Percentiles rank a stretch among this genome's conserved stretches.
These are phyloP conservation scores for Melanerpes aurifrons DNA, from an alignment of 2,113 vertebrate genomes.

Conservation along the genomic window DNA sequence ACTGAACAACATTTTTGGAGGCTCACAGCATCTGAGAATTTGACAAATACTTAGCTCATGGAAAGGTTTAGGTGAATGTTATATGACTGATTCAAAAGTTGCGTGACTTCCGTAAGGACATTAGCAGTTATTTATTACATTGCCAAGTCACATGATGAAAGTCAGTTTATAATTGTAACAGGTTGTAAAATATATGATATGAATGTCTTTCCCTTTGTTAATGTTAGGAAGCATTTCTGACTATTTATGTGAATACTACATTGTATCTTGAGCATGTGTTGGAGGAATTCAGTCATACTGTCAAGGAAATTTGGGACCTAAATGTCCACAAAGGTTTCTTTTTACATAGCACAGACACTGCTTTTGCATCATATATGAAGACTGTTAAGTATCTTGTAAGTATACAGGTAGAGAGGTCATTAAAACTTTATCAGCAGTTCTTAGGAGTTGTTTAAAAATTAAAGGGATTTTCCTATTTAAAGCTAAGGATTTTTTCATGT, in stretches of 20 bases:
- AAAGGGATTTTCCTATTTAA: not conserved
- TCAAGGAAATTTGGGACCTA: not conserved
- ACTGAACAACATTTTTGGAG: not conserved
- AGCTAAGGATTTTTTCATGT: not conserved
- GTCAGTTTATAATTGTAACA: not conserved
- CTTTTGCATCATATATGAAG: not conserved
- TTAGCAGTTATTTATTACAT: not conserved
- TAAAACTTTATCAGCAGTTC: not conserved
- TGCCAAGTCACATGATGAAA: not conserved
- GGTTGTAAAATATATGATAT: not conserved
- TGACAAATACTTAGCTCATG: not conserved
- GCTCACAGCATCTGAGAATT: not conserved
- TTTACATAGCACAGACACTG: not conserved
- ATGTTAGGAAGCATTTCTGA: not conserved
- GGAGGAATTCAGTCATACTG: not conserved
- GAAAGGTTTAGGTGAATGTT: not conserved
- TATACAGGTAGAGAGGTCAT: not conserved
- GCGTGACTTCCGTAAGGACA: not conserved
- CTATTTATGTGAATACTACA: not conserved
- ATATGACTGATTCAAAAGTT: not conserved
- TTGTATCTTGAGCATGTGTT: not conserved
- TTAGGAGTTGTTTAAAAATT: not conserved
- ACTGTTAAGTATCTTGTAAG: not conserved
- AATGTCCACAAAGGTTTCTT: not conserved
- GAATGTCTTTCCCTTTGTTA: not conserved